Percentiles rank a stretch among this genome's conserved stretches.
Conservation (phyloP, 2,797 vertebrate species). For the Halcyon smyrnensis region DNA sequence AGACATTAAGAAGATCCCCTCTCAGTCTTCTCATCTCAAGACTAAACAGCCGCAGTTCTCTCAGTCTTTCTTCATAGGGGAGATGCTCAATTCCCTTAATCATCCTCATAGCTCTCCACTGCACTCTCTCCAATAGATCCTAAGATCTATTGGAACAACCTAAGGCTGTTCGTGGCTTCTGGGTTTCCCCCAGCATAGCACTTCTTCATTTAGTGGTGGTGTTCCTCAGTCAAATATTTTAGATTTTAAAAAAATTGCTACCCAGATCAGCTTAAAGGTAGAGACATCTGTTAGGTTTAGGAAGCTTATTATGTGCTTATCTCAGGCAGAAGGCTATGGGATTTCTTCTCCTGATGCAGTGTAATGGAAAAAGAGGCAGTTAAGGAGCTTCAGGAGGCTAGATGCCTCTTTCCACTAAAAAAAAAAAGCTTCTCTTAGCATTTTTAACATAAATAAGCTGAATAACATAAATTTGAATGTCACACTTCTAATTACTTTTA, state of each 20-base stretch:
- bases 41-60: too few species aligned
- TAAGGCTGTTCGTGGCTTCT: not conserved
- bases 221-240: not conserved
- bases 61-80: too few species aligned
- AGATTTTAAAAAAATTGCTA: not conserved
- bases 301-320: not conserved
- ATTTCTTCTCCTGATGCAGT: not conserved
- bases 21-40: too few species aligned
- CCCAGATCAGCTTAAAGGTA: not conserved
- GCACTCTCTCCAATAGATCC: too few species aligned
- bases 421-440: not conserved
- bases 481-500: not conserved
- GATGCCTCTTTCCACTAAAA: not conserved
- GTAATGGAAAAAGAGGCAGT: not conserved
- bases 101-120: too few species aligned
- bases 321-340: not conserved
- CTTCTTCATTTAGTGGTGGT: not conserved
- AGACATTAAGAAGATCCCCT: too few species aligned
- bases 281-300: not conserved
- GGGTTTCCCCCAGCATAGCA: not conserved
- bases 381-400: not conserved
- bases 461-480: not conserved
- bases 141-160: too few species aligned
- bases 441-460: not conserved
- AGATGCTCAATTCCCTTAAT: too few species aligned